Evolutionary conservation across 2,888 invertebrate species (phyloP).

Genomic region (Synergus umbraculus): DNA sequence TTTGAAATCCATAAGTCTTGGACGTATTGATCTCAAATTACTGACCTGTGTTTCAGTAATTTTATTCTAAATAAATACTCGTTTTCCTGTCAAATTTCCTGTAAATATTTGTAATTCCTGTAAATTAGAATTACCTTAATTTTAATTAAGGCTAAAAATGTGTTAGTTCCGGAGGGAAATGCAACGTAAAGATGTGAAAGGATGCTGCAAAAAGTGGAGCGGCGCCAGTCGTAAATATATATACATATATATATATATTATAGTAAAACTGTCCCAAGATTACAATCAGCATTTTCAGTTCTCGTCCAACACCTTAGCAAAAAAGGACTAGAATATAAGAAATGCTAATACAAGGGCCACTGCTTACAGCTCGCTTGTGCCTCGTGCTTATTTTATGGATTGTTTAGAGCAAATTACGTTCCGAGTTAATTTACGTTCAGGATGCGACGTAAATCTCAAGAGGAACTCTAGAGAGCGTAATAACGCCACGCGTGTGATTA

Average conservation of each 20-base stretch:
- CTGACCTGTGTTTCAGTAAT: no score
- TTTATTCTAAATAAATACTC: no score
- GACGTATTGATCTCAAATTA: background rate
- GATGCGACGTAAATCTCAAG: constrained; percentile 39
- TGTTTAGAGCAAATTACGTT: constrained; percentile 39
- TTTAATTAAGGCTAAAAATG: background rate
- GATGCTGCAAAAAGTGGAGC: constrained; percentile 10
- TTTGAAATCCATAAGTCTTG: background rate
- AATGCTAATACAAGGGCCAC: constrained; percentile 28
- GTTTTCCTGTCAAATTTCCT: no score
- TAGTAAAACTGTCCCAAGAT: constrained; percentile 6
- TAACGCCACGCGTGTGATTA: constrained; percentile 11
- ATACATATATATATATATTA: no score
- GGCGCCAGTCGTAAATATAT: constrained; percentile 23
- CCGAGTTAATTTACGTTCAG: constrained; percentile 37
- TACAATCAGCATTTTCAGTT: constrained; percentile 1
- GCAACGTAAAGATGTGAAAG: constrained; percentile 5
- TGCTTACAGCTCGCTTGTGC: constrained; percentile 33
- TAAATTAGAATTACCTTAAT: background rate
- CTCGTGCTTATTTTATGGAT: constrained; percentile 40
- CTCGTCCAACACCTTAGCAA: background rate
- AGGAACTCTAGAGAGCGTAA: constrained; percentile 21
- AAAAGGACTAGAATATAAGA: constrained; percentile 25
- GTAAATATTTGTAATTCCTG: no score
- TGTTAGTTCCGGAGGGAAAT: background rate